Evolutionary conservation across 2,888 invertebrate species (phyloP).

Genomic region (Entomobrya proxima): DNA sequence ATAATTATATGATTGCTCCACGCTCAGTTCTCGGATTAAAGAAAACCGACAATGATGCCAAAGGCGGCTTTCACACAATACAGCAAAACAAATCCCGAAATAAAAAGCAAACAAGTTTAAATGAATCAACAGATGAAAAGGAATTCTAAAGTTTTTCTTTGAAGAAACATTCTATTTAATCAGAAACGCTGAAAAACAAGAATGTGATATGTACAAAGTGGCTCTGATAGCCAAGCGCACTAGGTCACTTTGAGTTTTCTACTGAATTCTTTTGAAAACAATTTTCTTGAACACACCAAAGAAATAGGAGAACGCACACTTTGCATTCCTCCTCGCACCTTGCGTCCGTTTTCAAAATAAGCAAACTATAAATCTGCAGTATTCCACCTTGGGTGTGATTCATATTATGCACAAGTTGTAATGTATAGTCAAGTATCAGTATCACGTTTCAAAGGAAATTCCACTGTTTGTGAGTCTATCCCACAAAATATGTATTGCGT

Average conservation of each 20-base stretch:
- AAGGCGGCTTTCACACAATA: background rate
- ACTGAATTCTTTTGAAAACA: slow-evolving; percentile 2
- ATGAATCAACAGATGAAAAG: background rate
- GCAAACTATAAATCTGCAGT: background rate
- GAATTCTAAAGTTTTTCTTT: background rate
- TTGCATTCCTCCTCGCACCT: background rate
- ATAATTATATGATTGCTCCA: too few relatives aligned
- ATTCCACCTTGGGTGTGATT: background rate
- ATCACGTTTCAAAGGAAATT: slow-evolving; percentile 29
- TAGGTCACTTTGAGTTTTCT: slow-evolving; percentile 32
- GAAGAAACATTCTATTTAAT: background rate
- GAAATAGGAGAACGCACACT: background rate
- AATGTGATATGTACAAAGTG: background rate
- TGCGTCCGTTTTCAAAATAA: background rate
- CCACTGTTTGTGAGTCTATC: background rate
- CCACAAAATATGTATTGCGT: slow-evolving; percentile 16
- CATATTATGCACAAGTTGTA: background rate
- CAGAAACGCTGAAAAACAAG: background rate
- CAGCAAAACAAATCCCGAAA: background rate
- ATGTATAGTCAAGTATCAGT: background rate
- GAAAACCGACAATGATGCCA: background rate
- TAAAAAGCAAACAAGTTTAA: slow-evolving; percentile 11
- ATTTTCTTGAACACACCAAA: background rate
- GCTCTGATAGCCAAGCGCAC: slow-evolving; percentile 11
- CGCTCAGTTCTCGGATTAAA: background rate